These are phyloP conservation scores for Antennarius maculatus DNA, from an alignment of 2,797 vertebrate species.

Conservation along the genomic window DNA sequence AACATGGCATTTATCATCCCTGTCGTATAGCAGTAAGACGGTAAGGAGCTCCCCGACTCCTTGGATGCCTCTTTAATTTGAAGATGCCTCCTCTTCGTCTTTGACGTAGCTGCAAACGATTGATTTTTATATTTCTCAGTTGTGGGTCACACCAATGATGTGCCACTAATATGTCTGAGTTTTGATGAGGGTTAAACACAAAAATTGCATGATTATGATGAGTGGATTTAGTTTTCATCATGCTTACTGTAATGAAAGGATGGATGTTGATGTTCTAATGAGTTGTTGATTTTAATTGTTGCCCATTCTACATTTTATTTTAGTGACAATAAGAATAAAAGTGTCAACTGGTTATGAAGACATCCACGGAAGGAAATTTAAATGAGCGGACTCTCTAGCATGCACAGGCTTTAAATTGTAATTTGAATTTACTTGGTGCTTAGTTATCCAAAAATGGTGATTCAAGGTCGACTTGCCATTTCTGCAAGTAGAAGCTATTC, in stretches of 20 bases:
- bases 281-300: neutral
- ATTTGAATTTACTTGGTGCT: no score
- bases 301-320: neutral
- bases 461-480: slow-evolving; percentile 50
- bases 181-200: neutral
- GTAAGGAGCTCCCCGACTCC: no score
- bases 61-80: no score
- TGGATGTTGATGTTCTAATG: no score
- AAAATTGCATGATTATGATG: no score
- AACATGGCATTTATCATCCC: no score
- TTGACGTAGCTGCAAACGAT: no score
- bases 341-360: neutral
- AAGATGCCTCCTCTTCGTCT: no score
- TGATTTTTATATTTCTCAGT: no score
- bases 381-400: slow-evolving; percentile 39
- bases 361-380: slow-evolving; percentile 4
- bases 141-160: no score
- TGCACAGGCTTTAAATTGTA: slow-evolving; percentile 33
- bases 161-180: no score
- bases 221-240: neutral
- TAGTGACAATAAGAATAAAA: neutral
- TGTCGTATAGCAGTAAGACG: no score
- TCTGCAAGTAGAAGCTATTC: slow-evolving; percentile 41
- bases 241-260: neutral
- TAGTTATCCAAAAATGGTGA: slow-evolving; percentile 49